Conservation (phyloP, 1,140 invertebrate genomes). For the Holcopasites calliopsidis region DNA sequence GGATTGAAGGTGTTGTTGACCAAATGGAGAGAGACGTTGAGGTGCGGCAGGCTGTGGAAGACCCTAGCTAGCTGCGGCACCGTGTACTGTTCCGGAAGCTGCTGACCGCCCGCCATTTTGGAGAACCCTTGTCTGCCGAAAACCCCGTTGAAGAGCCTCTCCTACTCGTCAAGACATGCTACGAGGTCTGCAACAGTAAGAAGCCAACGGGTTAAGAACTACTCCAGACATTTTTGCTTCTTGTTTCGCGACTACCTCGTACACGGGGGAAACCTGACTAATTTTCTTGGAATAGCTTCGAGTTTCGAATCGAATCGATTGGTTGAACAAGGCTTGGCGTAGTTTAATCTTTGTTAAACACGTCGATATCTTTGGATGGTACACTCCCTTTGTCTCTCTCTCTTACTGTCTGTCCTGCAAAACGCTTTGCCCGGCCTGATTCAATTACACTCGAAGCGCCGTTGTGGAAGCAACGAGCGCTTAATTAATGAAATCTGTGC, state of each 20-base stretch:
- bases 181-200: constrained; percentile 67
- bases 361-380: constrained; percentile 26
- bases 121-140: constrained; percentile 74
- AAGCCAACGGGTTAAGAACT: neutral
- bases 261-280: too few species aligned
- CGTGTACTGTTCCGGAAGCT: constrained; percentile 86
- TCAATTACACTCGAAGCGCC: constrained; percentile 67
- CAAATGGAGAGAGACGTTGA: constrained; percentile 92
- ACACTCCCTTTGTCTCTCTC: neutral
- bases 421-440: constrained; percentile 63
- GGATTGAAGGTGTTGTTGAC: constrained; percentile 96
- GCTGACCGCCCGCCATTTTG: constrained; percentile 80
- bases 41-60: constrained; percentile 91
- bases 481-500: constrained; percentile 75
- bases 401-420: constrained; percentile 25
- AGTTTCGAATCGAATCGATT: neutral
- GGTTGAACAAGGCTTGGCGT: constrained; percentile 17
- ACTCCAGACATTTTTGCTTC: neutral
- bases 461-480: constrained; percentile 68
- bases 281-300: neutral
- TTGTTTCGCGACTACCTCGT: neutral
- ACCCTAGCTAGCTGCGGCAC: constrained; percentile 90
- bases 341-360: constrained; percentile 66
- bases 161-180: constrained; percentile 80
- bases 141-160: constrained; percentile 69